These are phyloP conservation scores for Lucinisca nassula DNA, from an alignment of 2,888 invertebrate species.

Conservation along the genomic window DNA sequence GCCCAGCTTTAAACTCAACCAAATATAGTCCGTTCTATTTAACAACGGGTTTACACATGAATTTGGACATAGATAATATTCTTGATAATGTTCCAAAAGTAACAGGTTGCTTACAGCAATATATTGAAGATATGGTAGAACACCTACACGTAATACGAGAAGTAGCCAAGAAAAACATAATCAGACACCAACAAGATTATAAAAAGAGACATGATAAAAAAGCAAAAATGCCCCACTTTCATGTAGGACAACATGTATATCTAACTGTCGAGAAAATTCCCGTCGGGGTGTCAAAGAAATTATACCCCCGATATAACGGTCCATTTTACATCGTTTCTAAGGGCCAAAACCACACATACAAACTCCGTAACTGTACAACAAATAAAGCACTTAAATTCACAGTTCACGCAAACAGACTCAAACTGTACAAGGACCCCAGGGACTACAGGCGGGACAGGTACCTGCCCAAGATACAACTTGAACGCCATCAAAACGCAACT, in stretches of 20 bases:
- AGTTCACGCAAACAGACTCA: slow-evolving; percentile 15
- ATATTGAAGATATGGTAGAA: not conserved
- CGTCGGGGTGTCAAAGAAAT: slow-evolving; percentile 20
- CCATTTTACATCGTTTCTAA: slow-evolving; percentile 35
- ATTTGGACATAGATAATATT: slow-evolving; percentile 5
- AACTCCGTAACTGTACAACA: slow-evolving; percentile 16
- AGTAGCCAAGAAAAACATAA: slow-evolving; percentile 4
- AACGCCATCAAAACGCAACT: no score
- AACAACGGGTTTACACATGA: slow-evolving; percentile 33
- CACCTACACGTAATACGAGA: not conserved
- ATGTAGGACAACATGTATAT: slow-evolving; percentile 25
- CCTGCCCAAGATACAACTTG: no score
- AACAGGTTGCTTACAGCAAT: not conserved
- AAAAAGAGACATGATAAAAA: slow-evolving; percentile 33
- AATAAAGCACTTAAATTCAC: slow-evolving; percentile 15
- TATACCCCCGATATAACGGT: slow-evolving; percentile 29
- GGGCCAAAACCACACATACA: slow-evolving; percentile 30
- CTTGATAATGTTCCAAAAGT: slow-evolving; percentile 8
- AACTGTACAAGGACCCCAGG: slow-evolving; percentile 13
- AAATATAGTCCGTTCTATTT: slow-evolving; percentile 34
- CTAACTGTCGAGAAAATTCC: slow-evolving; percentile 7
- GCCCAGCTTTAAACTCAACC: slow-evolving; percentile 16
- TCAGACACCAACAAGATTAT: not conserved
- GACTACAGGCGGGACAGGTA: no score
- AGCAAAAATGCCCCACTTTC: slow-evolving; percentile 19